Evolutionary conservation across 2,888 invertebrate species (phyloP).

Genomic region (Drosophila fungiperda): DNA sequence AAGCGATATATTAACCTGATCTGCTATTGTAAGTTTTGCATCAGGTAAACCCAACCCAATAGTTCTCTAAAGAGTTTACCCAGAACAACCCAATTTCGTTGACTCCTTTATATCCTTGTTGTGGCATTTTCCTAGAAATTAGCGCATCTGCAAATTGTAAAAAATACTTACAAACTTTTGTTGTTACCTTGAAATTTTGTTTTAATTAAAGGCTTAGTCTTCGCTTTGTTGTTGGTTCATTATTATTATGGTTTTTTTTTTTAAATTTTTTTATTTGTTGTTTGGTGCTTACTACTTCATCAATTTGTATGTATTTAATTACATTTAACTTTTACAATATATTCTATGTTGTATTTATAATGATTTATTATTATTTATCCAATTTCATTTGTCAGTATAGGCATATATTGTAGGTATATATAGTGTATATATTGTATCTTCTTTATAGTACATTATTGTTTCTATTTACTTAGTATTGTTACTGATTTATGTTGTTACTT

Average conservation of each 20-base stretch:
- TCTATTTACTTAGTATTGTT: conserved; percentile 80
- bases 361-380: conserved; percentile 62
- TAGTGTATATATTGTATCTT: conserved; percentile 72
- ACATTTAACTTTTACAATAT: conserved; percentile 79
- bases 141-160: not conserved
- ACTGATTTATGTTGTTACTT: conserved; percentile 48
- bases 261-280: conserved; percentile 57
- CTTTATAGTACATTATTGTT: conserved; percentile 80
- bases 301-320: conserved; percentile 71
- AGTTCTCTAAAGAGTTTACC: not conserved
- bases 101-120: not conserved
- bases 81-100: not conserved
- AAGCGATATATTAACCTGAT: not conserved
- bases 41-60: not conserved
- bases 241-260: conserved; percentile 2
- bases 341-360: conserved; percentile 62
- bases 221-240: conserved; percentile 26
- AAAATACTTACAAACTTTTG: not conserved
- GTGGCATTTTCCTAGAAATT: not conserved
- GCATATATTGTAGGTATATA: conserved; percentile 79
- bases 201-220: conserved; percentile 45
- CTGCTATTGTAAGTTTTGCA: not conserved
- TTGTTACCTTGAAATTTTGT: not conserved
- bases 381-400: conserved; percentile 72
- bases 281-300: conserved; percentile 76